These are phyloP conservation scores for Abramis brama DNA, from an alignment of 2,113 vertebrate species.

Conservation along the genomic window DNA sequence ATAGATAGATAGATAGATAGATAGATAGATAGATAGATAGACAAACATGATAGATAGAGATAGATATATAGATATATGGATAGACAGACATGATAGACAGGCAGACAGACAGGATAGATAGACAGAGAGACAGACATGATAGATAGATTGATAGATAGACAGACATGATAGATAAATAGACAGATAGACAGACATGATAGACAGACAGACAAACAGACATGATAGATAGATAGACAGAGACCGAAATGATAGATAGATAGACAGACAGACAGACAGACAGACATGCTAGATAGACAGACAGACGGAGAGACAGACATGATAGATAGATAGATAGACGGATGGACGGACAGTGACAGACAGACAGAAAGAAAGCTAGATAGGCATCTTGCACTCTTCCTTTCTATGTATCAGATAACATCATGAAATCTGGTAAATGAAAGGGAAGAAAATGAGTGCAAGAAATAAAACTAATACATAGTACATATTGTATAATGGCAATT, in stretches of 20 bases:
- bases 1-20: background rate
- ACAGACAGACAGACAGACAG: fast-evolving
- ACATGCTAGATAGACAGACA: background rate
- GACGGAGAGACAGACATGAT: no score
- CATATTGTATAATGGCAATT: background rate
- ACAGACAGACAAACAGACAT: background rate
- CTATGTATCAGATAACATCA: no score
- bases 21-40: background rate
- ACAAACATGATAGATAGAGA: background rate
- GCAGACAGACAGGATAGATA: background rate
- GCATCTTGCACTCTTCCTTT: no score
- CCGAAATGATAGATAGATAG: background rate
- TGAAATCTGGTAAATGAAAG: background rate
- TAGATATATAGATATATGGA: background rate
- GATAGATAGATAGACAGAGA: background rate
- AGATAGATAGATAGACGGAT: no score
- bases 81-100: no score
- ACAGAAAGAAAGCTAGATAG: no score
- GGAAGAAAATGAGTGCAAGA: background rate
- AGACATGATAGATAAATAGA: background rate
- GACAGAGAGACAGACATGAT: background rate
- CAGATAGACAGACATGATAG: background rate
- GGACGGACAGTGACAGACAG: no score
- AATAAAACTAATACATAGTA: background rate
- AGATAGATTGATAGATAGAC: background rate